These are phyloP conservation scores for Drosophila truncata DNA, from an alignment of 1,140 invertebrate genomes.

Conservation along the genomic window DNA sequence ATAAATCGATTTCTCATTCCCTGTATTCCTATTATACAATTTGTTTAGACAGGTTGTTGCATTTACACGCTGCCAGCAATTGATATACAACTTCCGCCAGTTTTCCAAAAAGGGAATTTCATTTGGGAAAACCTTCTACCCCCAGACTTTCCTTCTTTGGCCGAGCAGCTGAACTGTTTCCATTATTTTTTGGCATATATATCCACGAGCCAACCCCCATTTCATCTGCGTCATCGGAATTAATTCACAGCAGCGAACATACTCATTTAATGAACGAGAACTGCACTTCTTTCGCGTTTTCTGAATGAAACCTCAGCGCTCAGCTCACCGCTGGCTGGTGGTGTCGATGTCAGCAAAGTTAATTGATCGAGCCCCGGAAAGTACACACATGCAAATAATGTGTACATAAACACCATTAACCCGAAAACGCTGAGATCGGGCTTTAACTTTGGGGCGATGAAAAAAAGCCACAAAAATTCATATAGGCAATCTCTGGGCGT, in stretches of 20 bases:
- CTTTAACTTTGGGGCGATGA: conserved; percentile 21
- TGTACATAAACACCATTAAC: conserved; percentile 30
- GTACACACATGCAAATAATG: conserved; percentile 11
- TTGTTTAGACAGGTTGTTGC: conserved; percentile 14
- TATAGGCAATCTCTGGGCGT: conserved; percentile 28
- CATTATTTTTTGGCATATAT: conserved; percentile 26
- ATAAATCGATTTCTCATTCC: background rate
- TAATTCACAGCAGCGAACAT: conserved; percentile 37
- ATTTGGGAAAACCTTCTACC: background rate
- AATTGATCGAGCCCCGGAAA: conserved; percentile 58
- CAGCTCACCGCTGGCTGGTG: conserved; percentile 28
- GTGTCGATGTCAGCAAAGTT: conserved; percentile 63
- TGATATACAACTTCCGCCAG: conserved; percentile 11
- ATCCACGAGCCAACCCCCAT: conserved; percentile 33
- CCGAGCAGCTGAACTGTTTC: conserved; percentile 27
- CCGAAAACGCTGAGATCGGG: conserved; percentile 57
- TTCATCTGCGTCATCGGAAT: conserved; percentile 51
- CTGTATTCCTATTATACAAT: background rate
- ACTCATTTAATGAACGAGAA: conserved; percentile 43
- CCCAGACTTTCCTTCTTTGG: too few species aligned
- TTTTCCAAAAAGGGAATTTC: conserved; percentile 2
- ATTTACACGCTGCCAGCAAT: conserved; percentile 13
- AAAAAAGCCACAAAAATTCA: conserved; percentile 23
- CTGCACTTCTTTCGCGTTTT: conserved; percentile 41
- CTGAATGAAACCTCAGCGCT: conserved; percentile 67